Percentiles rank a stretch among this genome's conserved stretches.
phyloP scores from a whole-genome alignment of 2,888 invertebrate species.

The Toxonevra muliebris region DNA sequence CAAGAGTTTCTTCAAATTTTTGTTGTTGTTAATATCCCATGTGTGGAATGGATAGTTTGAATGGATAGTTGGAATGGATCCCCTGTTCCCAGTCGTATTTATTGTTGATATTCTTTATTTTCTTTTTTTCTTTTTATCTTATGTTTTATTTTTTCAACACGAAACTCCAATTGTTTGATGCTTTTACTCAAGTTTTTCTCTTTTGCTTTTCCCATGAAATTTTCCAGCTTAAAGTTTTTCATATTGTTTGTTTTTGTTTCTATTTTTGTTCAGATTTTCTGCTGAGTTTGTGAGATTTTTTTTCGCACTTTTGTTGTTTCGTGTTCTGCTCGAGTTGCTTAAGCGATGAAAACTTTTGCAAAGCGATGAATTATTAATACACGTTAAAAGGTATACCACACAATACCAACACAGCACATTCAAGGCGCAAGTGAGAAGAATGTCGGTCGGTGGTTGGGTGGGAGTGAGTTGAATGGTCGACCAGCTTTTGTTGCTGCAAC shows the following conservation, averaged over 20 bases:
- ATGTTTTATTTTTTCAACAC: background rate
- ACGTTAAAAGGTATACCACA: slow-evolving; percentile 55
- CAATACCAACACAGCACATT: background rate
- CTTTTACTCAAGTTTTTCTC: slow-evolving; percentile 23
- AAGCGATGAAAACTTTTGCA: slow-evolving; percentile 54
- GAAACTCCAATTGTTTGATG: slow-evolving; percentile 6
- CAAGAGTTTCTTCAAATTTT: too few relatives aligned
- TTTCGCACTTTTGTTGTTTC: slow-evolving; percentile 20
- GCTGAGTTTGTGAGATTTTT: slow-evolving; percentile 19
- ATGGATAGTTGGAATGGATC: too few relatives aligned
- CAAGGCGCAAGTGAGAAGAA: background rate
- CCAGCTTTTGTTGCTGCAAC: background rate
- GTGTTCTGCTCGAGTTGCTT: slow-evolving; percentile 35
- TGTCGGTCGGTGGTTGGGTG: background rate
- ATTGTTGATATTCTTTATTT: too few relatives aligned
- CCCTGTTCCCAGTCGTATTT: too few relatives aligned
- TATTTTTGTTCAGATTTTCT: slow-evolving; percentile 18
- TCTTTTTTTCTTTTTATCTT: background rate
- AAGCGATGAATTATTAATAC: slow-evolving; percentile 61
- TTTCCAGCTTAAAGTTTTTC: slow-evolving; percentile 16
- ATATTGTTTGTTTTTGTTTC: slow-evolving; percentile 32
- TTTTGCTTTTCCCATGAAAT: background rate
- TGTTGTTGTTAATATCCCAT: too few relatives aligned
- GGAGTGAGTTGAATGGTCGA: background rate
- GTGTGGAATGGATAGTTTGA: too few relatives aligned